Evolutionary conservation across 1,140 invertebrate genomes (phyloP).

Genomic region (Ganaspis sp.): DNA sequence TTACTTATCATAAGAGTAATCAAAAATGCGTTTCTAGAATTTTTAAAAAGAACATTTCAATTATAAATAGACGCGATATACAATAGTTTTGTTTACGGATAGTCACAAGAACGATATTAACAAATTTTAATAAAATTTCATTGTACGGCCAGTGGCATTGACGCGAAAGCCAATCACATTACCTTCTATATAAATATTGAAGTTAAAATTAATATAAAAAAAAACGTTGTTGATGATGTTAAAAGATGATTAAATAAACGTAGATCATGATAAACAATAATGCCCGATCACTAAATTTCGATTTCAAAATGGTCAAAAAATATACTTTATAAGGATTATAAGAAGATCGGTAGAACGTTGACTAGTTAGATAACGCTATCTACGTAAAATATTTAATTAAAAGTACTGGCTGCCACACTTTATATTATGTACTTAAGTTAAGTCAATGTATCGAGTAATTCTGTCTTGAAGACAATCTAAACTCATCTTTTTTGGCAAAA

Average conservation of each 20-base stretch:
- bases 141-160: conserved; percentile 50
- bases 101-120: conserved; percentile 43
- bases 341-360: conserved; percentile 51
- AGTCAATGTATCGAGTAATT: conserved; percentile 2
- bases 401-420: not conserved
- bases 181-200: conserved; percentile 72
- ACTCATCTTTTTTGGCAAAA: not conserved
- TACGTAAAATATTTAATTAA: not conserved
- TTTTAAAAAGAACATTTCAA: not conserved
- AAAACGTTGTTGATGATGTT: conserved; percentile 72
- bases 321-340: conserved; percentile 54
- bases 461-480: not conserved
- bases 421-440: not conserved
- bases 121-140: conserved; percentile 37
- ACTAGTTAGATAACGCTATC: conserved; percentile 50
- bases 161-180: conserved; percentile 76
- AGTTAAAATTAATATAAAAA: conserved; percentile 64
- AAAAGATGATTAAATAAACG: conserved; percentile 58
- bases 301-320: conserved; percentile 58
- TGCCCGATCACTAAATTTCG: conserved; percentile 59
- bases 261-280: conserved; percentile 63
- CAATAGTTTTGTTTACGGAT: conserved; percentile 54
- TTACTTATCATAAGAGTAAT: not conserved
- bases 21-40: conserved; percentile 19
- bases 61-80: not conserved